phyloP scores from a whole-genome alignment of 1,140 invertebrate genomes.

The Leptestheria dahalacensis region DNA sequence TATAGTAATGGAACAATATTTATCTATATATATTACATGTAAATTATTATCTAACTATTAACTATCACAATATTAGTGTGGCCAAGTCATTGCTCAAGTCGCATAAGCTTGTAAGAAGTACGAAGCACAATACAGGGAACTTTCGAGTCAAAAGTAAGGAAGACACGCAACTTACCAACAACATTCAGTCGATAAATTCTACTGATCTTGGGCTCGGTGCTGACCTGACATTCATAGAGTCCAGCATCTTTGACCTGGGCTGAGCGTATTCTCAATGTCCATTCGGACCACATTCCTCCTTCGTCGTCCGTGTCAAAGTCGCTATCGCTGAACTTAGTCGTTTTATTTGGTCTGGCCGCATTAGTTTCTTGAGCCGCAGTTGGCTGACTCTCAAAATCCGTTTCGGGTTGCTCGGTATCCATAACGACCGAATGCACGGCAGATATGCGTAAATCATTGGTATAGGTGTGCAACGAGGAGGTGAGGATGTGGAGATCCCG shows the following conservation, averaged over 20 bases:
- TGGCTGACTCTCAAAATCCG: too few species aligned
- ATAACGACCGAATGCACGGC: slow-evolving; percentile 45
- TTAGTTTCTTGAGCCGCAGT: neutral
- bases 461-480: slow-evolving; percentile 55
- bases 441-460: slow-evolving; percentile 55
- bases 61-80: too few species aligned
- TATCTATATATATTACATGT: too few species aligned
- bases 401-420: neutral
- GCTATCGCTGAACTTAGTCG: neutral
- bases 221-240: slow-evolving; percentile 14
- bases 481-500: slow-evolving; percentile 56
- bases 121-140: too few species aligned
- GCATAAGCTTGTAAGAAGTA: too few species aligned
- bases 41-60: too few species aligned
- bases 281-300: slow-evolving; percentile 51
- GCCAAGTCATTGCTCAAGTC: too few species aligned
- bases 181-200: slow-evolving; percentile 60
- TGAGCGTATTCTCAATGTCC: slow-evolving; percentile 65
- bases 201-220: slow-evolving; percentile 69
- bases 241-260: slow-evolving; percentile 56
- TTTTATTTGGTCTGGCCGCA: neutral
- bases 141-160: neutral
- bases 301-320: neutral
- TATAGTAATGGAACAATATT: too few species aligned
- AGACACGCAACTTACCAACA: slow-evolving; percentile 47